Evolutionary conservation across 2,113 vertebrate genomes (phyloP), one percentile per base, ranked within the genome.

Genomic region (Phaethon lepturus): DNA sequence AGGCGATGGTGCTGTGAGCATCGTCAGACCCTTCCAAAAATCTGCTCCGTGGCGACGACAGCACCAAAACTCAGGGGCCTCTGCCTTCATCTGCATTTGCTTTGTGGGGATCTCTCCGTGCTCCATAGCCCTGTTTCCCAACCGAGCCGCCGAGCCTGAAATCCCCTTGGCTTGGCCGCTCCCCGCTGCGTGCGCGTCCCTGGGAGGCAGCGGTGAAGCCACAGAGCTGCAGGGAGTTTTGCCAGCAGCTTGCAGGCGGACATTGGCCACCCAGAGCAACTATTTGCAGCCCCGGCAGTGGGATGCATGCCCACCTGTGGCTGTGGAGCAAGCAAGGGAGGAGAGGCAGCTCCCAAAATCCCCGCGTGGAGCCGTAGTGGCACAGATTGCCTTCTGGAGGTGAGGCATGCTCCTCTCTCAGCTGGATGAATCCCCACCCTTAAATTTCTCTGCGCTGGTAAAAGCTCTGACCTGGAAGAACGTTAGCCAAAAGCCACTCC

Each of bases 181-280:
- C 49, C 64, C 35, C 20, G 26, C 29, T 50, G 6, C 2, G 15
- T 3, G 10, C 4, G 4, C 4, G 45, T 58, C 15, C 5, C 0
- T 20, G 25, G 24, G 53, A n/a, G 16, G 22, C 15, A 28, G 68
- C 40, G 60, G 50, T 5, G 11, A 56, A 72, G 53, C 11, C 11
- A 31, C 3, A 3, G 67, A 56, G 29, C 29, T 75, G n/a, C 1
- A n/a, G 20, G 23, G 40, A 87, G 17, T 5, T 19, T 62, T 72
- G 58, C 17, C 60, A 53, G 60, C 0, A 3, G 11, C 58, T 60
- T 69, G 29, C 31, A 71, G 53, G 47, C 23, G 17, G 26, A 15
- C 17, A 33, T 7, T 0, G 7, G 28, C 22, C 22, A 33, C 18
- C 9, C 4, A 59, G 42, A 74, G 38, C 17, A 71, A 6, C 10